Evolutionary conservation across 2,113 vertebrate genomes (phyloP).

Genomic region (Sclerurus mexicanus): DNA sequence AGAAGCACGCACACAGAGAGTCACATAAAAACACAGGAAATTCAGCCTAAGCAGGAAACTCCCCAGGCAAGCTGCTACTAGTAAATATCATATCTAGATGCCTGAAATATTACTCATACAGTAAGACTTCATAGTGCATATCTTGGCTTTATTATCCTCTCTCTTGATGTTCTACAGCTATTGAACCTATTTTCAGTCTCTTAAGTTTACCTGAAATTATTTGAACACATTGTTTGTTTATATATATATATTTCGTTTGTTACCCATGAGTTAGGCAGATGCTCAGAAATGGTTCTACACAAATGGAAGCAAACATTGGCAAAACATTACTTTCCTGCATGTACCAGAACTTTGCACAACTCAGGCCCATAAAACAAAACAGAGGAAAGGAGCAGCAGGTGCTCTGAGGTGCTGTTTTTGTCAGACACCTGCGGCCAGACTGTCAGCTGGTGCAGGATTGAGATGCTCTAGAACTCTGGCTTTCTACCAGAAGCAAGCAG

Average conservation of each 20-base stretch:
- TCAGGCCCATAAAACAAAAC: background rate
- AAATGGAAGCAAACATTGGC: background rate
- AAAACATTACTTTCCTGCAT: background rate
- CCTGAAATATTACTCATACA: background rate
- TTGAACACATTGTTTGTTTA: background rate
- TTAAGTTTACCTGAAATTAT: background rate
- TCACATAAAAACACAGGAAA: background rate
- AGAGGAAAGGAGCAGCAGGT: background rate
- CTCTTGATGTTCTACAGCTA: background rate
- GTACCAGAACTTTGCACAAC: background rate
- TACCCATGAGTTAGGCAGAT: background rate
- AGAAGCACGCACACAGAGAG: background rate
- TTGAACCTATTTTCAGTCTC: background rate
- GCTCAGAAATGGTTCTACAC: rapidly evolving
- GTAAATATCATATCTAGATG: background rate
- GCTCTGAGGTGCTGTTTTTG: background rate
- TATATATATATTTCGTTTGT: no score
- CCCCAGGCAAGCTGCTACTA: background rate
- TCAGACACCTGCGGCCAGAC: background rate
- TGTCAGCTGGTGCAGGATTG: background rate
- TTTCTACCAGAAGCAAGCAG: background rate
- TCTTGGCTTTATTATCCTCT: background rate
- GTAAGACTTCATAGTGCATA: background rate
- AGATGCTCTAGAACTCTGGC: background rate
- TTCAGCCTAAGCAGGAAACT: background rate